Evolutionary conservation across 1,140 invertebrate genomes (phyloP), one percentile per base, ranked within the genome.

Genomic region (Cydia strobilella): DNA sequence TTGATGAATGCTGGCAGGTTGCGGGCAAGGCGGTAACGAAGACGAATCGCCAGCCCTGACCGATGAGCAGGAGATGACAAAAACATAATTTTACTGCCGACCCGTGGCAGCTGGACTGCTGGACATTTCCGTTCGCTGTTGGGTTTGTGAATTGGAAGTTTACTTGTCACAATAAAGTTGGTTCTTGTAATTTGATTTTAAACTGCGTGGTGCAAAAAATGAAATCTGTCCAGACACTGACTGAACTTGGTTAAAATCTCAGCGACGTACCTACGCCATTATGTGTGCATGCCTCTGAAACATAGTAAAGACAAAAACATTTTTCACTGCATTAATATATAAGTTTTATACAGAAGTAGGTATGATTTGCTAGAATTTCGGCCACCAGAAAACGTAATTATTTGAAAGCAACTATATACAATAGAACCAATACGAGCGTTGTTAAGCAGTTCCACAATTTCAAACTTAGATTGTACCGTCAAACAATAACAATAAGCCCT

Each of bases 21-120:
- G 72, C 72, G 74, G 65, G 45, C 42, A 63, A 72, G 73, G 73
- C 72, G 54, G 79, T 83, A 81, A 83, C 80, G 80, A 83, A 83
- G 81, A 83, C 75, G 77, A 73, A 83, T 82, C 74, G 78, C 48
- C 72, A 73, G 27, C 45, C 72, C 54, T 82, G 79, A 79, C 81
- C 74, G 79, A 73, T 77, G 78, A 62, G 69, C 76, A 78, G 72
- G 73, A 78, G 72, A 35, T 75, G 73, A 74, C 27, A 62, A 73
- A 73, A 48, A 48, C 27, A 23, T 62, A 20, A 54, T 51, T n/a
- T 73, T 35, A 48, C 31, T 54, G 13, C 71, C 10, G 13, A 72
- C 18, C 12, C 31, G 42, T 69, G 65, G 65, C 63, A 31, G n/a
- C 20, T 10, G 20, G n/a, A 54, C 20, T 59, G 54, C 10, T 15